phyloP scores from a whole-genome alignment of 1,140 invertebrate species.

The Drosophila micromelanica region DNA sequence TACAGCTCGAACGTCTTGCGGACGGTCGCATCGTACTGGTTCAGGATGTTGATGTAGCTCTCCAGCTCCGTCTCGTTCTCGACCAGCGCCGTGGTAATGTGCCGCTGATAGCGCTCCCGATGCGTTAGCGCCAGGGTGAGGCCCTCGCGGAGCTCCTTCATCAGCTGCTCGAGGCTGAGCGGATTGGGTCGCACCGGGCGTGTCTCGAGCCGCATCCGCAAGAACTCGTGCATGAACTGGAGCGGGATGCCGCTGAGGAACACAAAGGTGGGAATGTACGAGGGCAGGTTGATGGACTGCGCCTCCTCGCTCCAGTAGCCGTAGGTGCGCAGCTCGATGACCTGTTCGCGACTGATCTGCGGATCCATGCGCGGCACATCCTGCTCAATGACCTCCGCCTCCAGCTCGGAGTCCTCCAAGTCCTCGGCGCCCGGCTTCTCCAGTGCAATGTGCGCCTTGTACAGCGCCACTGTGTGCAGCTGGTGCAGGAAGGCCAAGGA shows the following conservation, averaged over 20 bases:
- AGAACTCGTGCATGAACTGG: slow-evolving; percentile 95
- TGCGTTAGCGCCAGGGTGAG: slow-evolving; percentile 91
- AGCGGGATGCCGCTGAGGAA: slow-evolving; percentile 92
- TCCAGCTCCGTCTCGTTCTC: slow-evolving; percentile 85
- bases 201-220: slow-evolving; percentile 92
- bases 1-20: slow-evolving; percentile 90
- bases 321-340: slow-evolving; percentile 85
- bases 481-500: slow-evolving; percentile 90
- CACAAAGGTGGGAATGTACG: slow-evolving; percentile 92
- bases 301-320: slow-evolving; percentile 92
- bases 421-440: slow-evolving; percentile 85
- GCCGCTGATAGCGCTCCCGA: slow-evolving; percentile 89
- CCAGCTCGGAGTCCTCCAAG: slow-evolving; percentile 71
- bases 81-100: slow-evolving; percentile 88
- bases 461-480: slow-evolving; percentile 88
- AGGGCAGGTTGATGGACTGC: slow-evolving; percentile 90
- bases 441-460: slow-evolving; percentile 89
- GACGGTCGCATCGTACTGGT: slow-evolving; percentile 91
- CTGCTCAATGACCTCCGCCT: slow-evolving; percentile 78
- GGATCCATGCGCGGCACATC: slow-evolving; percentile 84
- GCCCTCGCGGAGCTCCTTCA: slow-evolving; percentile 94
- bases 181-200: slow-evolving; percentile 93
- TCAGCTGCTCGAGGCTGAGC: slow-evolving; percentile 92
- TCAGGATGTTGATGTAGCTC: slow-evolving; percentile 87
- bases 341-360: slow-evolving; percentile 76